A percentile compares a stretch with the other conserved stretches of the same genome.
These are phyloP conservation scores for Platycercus adscitus DNA, from an alignment of 2,113 vertebrate genomes.

Conservation along the genomic window DNA sequence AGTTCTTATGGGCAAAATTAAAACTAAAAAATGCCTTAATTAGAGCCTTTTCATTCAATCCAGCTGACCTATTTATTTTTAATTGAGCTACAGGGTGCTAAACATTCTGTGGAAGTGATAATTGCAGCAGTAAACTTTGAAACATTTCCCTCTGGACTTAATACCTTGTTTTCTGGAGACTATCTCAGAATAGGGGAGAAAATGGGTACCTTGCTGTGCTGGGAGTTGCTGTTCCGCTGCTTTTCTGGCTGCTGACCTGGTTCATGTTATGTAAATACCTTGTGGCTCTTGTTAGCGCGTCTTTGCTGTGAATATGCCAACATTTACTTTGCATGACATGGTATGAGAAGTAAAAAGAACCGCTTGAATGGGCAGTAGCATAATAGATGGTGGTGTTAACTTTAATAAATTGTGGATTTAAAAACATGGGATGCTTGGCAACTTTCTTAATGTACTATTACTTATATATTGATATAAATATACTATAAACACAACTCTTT, in stretches of 20 bases:
- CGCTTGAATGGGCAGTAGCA: accelerated
- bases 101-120: background rate
- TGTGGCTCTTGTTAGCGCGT: accelerated
- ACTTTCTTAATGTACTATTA: background rate
- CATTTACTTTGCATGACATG: background rate
- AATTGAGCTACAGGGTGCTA: slow-evolving; percentile 31
- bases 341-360: background rate
- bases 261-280: background rate
- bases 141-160: background rate
- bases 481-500: too few relatives aligned
- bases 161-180: slow-evolving; percentile 7
- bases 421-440: background rate
- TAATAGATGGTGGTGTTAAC: accelerated
- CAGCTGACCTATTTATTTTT: slow-evolving; percentile 46
- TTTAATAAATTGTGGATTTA: background rate
- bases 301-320: background rate
- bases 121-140: slow-evolving; percentile 4
- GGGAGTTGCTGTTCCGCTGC: background rate
- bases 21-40: background rate
- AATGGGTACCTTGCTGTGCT: background rate
- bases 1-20: slow-evolving; percentile 3
- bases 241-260: background rate
- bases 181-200: background rate
- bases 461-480: background rate
- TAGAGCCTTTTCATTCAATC: slow-evolving; percentile 24